Base-by-base conservation (phyloP, 2,888 invertebrate species). In the Shargacucullia verbasci region DNA sequence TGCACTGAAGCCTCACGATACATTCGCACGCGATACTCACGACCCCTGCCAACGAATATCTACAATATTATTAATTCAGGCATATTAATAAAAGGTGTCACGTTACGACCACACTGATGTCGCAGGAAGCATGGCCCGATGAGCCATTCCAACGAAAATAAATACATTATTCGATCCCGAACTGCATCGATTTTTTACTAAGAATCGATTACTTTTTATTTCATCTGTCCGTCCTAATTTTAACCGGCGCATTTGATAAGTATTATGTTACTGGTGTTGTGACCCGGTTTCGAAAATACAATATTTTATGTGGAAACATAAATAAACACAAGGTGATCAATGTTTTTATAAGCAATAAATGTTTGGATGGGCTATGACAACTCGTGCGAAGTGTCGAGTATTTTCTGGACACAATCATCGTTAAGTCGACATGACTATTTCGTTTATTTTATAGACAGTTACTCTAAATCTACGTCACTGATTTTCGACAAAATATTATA, bases 41-140 rank as follows among this genome's bases (percentile, higher is more conserved):
- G 85, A 83, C 84, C 88, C 88, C 82, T 84, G 85, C 88, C 87
- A 83, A 81, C 85, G 83, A 88, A 90, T 88, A 88, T 92, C 89
- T 88, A 91, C 87, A 90, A 89, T 88, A 87, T 92, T 92, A 92
- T 91, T 90, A 93, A 93, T 91, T 90, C 90, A 92, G 84, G 90
- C 93, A 92, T 92, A 93, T 89, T 88, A 90, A 91, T 88, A 87
- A 86, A 87, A 80, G 89, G 93, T 92, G 86, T 94, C 89, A 72
- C 35, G 86, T 94, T 92, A 85, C 93, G 93, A 93, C 93, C 93
- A 92, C 93, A 92, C 91, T 85, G 83, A 84, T 84, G 89, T 88
- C 91, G 90, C 92, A 92, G 93, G 93, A 94, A 93, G 93, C 92
- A 89, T 88, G 90, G 86, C 82, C 88, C 88, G 88, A 52, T 91